Evolutionary conservation across 2,113 vertebrate genomes (phyloP).

Genomic region (Nibea albiflora): DNA sequence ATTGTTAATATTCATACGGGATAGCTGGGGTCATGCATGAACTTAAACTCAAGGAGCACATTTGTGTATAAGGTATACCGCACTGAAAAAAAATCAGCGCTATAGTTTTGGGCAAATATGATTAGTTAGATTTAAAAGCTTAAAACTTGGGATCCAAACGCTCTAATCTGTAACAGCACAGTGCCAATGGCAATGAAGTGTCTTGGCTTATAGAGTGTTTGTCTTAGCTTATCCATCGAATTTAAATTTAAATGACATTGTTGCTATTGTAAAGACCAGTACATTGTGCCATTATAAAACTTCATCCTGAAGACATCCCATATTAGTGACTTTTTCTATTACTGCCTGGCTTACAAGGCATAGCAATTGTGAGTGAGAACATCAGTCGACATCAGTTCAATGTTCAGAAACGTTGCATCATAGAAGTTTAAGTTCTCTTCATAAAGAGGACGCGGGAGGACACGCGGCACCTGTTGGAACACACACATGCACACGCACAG

Average conservation of each 20-base stretch:
- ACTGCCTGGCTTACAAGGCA: background rate
- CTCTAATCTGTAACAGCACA: slow-evolving; percentile 41
- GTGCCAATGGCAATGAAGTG: slow-evolving; percentile 44
- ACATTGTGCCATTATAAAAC: slow-evolving; percentile 4
- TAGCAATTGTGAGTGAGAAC: background rate
- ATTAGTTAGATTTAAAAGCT: slow-evolving; percentile 60
- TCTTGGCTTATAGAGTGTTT: slow-evolving; percentile 35
- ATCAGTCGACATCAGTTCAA: background rate
- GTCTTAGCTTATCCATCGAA: slow-evolving; percentile 36
- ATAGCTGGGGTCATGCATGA: slow-evolving; percentile 19
- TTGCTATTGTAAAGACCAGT: slow-evolving; percentile 27
- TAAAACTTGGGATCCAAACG: slow-evolving; percentile 37
- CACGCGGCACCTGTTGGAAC: no score
- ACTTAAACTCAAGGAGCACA: background rate
- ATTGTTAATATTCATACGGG: slow-evolving; percentile 12
- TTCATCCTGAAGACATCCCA: background rate
- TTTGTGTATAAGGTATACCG: background rate
- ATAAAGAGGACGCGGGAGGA: background rate
- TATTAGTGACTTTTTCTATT: background rate
- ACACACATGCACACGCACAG: no score
- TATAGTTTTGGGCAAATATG: slow-evolving; percentile 32
- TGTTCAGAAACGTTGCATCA: background rate
- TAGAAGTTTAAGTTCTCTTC: background rate
- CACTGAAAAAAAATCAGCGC: slow-evolving; percentile 17
- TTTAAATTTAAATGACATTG: slow-evolving; percentile 39